phyloP scores from a whole-genome alignment of 23 tunicate species.

The Clavelina lepadiformis region DNA sequence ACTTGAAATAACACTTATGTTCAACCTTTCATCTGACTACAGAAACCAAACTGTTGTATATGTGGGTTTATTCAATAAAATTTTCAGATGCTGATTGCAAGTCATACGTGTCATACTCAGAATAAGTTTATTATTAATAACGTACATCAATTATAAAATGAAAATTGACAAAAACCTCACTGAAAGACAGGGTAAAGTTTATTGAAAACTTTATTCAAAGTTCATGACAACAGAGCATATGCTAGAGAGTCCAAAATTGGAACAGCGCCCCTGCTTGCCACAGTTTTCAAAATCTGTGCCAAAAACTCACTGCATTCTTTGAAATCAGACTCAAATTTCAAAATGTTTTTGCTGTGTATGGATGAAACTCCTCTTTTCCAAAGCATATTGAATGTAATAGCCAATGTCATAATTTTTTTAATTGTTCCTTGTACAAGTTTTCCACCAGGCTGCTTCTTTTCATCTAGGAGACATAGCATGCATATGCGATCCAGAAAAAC shows the following conservation, averaged over 20 bases:
- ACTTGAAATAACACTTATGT: no score
- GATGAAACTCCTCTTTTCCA: conserved; percentile 42
- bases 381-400: conserved; percentile 38
- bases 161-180: no score
- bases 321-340: conserved; percentile 51
- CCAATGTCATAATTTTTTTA: conserved; percentile 51
- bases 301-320: conserved; percentile 90
- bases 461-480: conserved; percentile 43
- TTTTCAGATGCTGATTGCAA: no score
- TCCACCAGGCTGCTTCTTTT: conserved; percentile 18
- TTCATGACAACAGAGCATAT: conserved; percentile 39
- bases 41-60: no score
- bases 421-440: conserved; percentile 75
- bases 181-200: no score
- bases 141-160: no score
- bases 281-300: conserved; percentile 49
- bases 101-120: no score
- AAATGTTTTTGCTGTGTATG: conserved; percentile 19
- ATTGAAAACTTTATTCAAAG: no score
- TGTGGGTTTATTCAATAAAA: no score
- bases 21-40: no score
- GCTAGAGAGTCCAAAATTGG: conserved; percentile 78
- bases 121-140: no score
- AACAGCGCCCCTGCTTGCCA: conserved; percentile 66
- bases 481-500: conserved; percentile 45